phyloP scores from a whole-genome alignment of 2,888 invertebrate genomes.

The Polyommatus icarus region DNA sequence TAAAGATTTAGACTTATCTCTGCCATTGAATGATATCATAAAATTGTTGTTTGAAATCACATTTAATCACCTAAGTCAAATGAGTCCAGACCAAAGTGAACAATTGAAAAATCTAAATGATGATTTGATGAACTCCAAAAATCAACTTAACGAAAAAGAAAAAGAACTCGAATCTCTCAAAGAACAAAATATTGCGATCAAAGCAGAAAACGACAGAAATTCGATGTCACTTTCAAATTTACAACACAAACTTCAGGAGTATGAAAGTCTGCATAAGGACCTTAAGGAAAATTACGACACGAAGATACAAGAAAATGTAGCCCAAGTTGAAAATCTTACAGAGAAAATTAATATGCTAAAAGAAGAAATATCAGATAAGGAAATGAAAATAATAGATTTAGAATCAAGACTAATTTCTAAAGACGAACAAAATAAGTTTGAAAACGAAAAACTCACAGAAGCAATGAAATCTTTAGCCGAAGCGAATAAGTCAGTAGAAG shows the following conservation, averaged over 20 bases:
- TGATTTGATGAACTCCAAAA: conserved; percentile 51
- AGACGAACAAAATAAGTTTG: conserved; percentile 36
- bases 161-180: conserved; percentile 48
- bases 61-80: conserved; percentile 44
- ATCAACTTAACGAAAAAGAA: conserved; percentile 50
- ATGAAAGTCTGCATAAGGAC: conserved; percentile 48
- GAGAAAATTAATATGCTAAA: conserved; percentile 55
- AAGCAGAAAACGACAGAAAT: conserved; percentile 46
- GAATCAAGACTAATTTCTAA: conserved; percentile 41
- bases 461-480: conserved; percentile 47
- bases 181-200: conserved; percentile 45
- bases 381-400: conserved; percentile 48
- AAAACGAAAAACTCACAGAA: conserved; percentile 48
- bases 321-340: conserved; percentile 50
- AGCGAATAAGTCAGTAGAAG: conserved; percentile 50
- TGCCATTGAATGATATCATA: conserved; percentile 50
- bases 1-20: conserved; percentile 47
- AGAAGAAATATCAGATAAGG: conserved; percentile 48
- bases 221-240: conserved; percentile 47
- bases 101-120: conserved; percentile 46
- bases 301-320: conserved; percentile 53
- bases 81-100: conserved; percentile 38
- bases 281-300: conserved; percentile 51
- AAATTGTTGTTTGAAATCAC: conserved; percentile 52
- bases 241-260: conserved; percentile 47